Conservation (phyloP, 2,888 invertebrate species). For the Barypeithes pellucidus region DNA sequence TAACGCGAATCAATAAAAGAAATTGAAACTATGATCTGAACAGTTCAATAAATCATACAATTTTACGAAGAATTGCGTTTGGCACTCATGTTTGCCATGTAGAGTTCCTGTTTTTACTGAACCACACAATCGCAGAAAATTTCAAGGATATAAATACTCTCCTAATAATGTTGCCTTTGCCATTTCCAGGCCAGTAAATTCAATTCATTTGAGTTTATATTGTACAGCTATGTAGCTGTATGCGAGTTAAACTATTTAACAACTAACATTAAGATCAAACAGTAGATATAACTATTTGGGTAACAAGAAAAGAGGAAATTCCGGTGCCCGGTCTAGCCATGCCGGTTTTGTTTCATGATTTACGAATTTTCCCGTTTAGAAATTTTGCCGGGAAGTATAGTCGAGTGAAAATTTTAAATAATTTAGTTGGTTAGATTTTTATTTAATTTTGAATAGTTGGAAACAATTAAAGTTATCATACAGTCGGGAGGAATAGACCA, state of each 20-base stretch:
- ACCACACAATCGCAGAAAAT: background rate
- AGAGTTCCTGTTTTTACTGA: too few species aligned
- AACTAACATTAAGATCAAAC: slow-evolving; percentile 69
- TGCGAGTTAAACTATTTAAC: slow-evolving; percentile 66
- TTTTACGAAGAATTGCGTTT: too few species aligned
- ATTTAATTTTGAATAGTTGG: background rate
- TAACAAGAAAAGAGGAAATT: slow-evolving; percentile 60
- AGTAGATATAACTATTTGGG: slow-evolving; percentile 65
- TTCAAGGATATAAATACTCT: background rate
- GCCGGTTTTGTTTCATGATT: slow-evolving; percentile 47
- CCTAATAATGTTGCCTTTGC: background rate
- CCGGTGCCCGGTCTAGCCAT: slow-evolving; percentile 35
- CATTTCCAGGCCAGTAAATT: slow-evolving; percentile 22
- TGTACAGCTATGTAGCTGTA: slow-evolving; percentile 15
- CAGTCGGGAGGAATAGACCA: too few species aligned
- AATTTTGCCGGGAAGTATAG: slow-evolving; percentile 22
- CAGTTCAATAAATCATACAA: too few species aligned
- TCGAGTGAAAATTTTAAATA: slow-evolving; percentile 8
- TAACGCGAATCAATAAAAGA: too few species aligned
- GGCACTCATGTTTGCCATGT: too few species aligned
- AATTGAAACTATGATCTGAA: too few species aligned
- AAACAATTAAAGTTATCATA: too few species aligned
- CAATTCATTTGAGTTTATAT: slow-evolving; percentile 30
- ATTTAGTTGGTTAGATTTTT: background rate
- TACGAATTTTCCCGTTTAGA: slow-evolving; percentile 39